Base-by-base conservation (phyloP, 2,113 vertebrate species). In the Dromas ardeola region DNA sequence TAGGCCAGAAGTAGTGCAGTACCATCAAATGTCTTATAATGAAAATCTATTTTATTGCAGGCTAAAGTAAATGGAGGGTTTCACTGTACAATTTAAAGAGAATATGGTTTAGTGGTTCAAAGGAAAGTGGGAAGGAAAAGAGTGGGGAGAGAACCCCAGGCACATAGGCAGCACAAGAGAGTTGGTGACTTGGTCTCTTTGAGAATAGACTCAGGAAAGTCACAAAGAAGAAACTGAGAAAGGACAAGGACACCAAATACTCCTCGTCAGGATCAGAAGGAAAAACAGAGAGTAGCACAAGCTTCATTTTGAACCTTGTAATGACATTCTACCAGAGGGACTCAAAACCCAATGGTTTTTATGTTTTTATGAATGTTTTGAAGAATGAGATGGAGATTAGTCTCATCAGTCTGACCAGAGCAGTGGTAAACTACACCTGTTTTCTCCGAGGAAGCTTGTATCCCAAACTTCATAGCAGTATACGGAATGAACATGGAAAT, bases 41-140 rank as follows among this genome's bases (percentile, higher is more conserved):
- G 88, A 95, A 95, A 94, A 72, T 96, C 97, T 95, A 65, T 89
- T 97, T 95, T 95, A 95, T 93, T n/a, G 9, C 77, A 81, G 58
- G 43, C 56, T 85, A 96, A 96, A 97, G 81, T 88, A 96, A 97
- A 97, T 82, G 77, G 95, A 91, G 43, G 56, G 34, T 96, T 95
- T 96, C 83, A 91, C 91, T 27, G 83, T 58, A 56, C 40, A 84
- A 91, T 91, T 77, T 94, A 43, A 89, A 88, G 78, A 77, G 62
- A 93, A 80, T 43, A 62, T 23, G 13, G 58, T 58, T 83, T 80
- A 92, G 76, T 38, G 32, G 58, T 32, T 78, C 20, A 65, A 50
- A 80, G n/a, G 73, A 72, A 73, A 94, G 32, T 30, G 42, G 29
- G 67, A 78, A 78, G 62, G 9, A 30, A 76, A 92, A 79, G 49